A percentile compares a stretch with the other conserved stretches of the same genome.
These are phyloP conservation scores for Caloenas nicobarica DNA, from an alignment of 2,113 vertebrate species.

Conservation along the genomic window DNA sequence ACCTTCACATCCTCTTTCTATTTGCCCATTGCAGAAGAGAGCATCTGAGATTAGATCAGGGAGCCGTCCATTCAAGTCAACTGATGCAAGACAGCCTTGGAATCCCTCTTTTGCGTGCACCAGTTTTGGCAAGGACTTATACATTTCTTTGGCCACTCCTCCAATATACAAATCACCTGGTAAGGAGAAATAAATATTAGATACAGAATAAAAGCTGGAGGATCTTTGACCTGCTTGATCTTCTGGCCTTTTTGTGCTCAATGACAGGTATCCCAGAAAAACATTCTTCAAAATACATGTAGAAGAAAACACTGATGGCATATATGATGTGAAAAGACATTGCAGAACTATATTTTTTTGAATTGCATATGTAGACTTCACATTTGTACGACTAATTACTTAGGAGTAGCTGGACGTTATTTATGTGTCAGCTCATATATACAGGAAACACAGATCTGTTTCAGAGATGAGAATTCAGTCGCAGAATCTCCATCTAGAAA, in stretches of 20 bases:
- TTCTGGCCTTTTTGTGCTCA: background rate
- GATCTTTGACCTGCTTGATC: background rate
- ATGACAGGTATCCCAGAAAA: background rate
- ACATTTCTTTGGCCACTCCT: slow-evolving; percentile 94
- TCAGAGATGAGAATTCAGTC: background rate
- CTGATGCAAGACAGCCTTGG: slow-evolving; percentile 93
- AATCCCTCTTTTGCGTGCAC: slow-evolving; percentile 95
- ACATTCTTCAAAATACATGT: background rate
- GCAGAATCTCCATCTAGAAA: background rate
- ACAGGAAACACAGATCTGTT: background rate
- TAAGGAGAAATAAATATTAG: slow-evolving; percentile 29
- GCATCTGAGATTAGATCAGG: slow-evolving; percentile 95
- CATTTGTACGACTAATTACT: background rate
- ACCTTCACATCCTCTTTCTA: slow-evolving; percentile 99
- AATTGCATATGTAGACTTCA: background rate
- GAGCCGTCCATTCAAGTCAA: slow-evolving; percentile 94
- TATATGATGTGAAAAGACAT: background rate
- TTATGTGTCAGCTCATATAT: background rate
- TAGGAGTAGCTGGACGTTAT: background rate
- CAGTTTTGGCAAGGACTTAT: slow-evolving; percentile 93
- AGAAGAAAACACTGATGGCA: background rate
- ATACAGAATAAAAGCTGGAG: background rate
- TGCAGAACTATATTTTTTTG: background rate
- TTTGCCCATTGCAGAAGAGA: slow-evolving; percentile 93
- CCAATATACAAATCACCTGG: slow-evolving; percentile 93